Percentiles rank a stretch among this genome's conserved stretches.
phyloP scores from a whole-genome alignment of 2,888 invertebrate genomes.

The Molanna angustata region DNA sequence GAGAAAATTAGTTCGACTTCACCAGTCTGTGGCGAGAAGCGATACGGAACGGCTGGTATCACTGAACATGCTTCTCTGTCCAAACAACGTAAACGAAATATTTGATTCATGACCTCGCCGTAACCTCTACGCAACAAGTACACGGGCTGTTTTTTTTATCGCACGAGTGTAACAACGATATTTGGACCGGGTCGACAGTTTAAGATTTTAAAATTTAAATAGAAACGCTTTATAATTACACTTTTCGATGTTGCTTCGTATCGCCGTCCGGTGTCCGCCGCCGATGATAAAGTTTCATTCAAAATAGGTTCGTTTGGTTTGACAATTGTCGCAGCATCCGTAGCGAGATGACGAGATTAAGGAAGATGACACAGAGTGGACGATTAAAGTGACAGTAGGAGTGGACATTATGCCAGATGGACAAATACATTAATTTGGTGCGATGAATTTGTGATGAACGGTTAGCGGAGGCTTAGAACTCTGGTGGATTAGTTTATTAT shows the following conservation, averaged over 20 bases:
- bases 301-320: background rate
- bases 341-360: conserved; percentile 4
- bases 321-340: no score
- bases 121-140: conserved; percentile 23
- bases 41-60: conserved; percentile 37
- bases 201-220: no score
- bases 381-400: conserved; percentile 25
- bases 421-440: background rate
- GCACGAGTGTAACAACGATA: no score
- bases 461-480: conserved; percentile 16
- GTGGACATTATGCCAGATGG: conserved; percentile 10
- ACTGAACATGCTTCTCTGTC: conserved; percentile 37
- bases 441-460: conserved; percentile 17
- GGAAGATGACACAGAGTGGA: conserved; percentile 13
- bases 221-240: no score
- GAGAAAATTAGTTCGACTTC: conserved; percentile 47
- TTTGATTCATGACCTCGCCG: conserved; percentile 23
- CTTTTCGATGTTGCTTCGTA: no score
- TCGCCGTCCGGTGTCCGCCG: conserved; percentile 11
- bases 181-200: no score
- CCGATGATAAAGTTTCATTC: no score
- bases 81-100: conserved; percentile 16
- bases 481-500: conserved; percentile 13
- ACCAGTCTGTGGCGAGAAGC: conserved; percentile 52
- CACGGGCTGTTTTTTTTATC: conserved; percentile 20